Evolutionary conservation across 2,888 invertebrate species (phyloP), one percentile per base, ranked within the genome.

Genomic region (Netelia melanura): DNA sequence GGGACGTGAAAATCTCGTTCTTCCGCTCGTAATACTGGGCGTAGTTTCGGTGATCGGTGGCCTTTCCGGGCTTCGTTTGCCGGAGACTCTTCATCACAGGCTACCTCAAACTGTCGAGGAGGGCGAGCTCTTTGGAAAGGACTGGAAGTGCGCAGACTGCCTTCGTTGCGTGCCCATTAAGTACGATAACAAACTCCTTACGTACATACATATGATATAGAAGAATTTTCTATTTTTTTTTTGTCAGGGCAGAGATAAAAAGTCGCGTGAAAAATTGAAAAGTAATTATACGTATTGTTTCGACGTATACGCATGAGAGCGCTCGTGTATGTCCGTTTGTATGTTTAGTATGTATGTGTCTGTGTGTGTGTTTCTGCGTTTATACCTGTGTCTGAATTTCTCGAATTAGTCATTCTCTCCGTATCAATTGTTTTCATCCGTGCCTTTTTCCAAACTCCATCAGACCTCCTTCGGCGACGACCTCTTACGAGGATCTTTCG

Each of bases 71-170:
- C 94, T 98, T 6, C 95, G 98, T 23, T 93, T 98, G 86, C 98
- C 98, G 0, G 98, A 98, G 94, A 98, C 98, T 0, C 94, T 98
- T 48, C 97, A 98, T 92, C 95, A 97, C 89, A 95, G 97, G 2
- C 93, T 98, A 86, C 98, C 98, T 0, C 97, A 98, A 94, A 98
- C 98, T 0, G 95, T 98, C 8, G 97, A 97, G 92, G 98, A 98
- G 92, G 98, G 98, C 1, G 98, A 98, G 93, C 95, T 96, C 89
- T 98, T 98, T 91, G 98, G 98, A 48, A 97, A 97, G 93, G 95
- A 97, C 90, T 98, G 97, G 96, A 96, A 96, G 0, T 95, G 96
- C 86, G 95, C 95, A 48, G 97, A 98, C 92, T 98, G 97, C 90
- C 94, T 96, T 83, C 95, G 95, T 78, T 98, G 98, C 91, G 95